These are phyloP conservation scores for Cyclophora punctaria DNA, from an alignment of 2,888 invertebrate genomes.

Conservation along the genomic window DNA sequence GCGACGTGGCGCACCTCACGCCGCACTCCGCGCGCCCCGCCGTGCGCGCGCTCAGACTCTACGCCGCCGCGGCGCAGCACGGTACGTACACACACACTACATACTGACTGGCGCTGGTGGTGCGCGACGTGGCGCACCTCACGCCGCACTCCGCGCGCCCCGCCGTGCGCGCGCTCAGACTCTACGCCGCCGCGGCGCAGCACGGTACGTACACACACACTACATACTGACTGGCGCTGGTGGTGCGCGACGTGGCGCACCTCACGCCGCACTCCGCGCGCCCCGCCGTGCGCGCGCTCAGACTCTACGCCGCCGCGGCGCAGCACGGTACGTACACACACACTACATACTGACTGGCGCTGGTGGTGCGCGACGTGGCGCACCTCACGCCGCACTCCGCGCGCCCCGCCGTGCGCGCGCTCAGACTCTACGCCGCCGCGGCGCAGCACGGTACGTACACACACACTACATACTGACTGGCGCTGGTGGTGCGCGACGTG, in stretches of 20 bases:
- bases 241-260: conserved; percentile 97
- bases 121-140: conserved; percentile 97
- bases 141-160: conserved; percentile 97
- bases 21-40: conserved; percentile 97
- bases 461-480: conserved; percentile 56
- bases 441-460: conserved; percentile 78
- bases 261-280: conserved; percentile 98
- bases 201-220: conserved; percentile 60
- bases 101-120: conserved; percentile 84
- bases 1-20: conserved; percentile 98
- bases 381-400: conserved; percentile 99
- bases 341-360: conserved; percentile 74
- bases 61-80: conserved; percentile 91
- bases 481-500: conserved; percentile 95
- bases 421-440: conserved; percentile 94
- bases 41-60: conserved; percentile 90
- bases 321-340: conserved; percentile 71
- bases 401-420: conserved; percentile 91
- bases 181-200: conserved; percentile 93
- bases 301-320: conserved; percentile 95
- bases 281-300: conserved; percentile 89
- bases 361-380: conserved; percentile 96
- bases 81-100: conserved; percentile 43
- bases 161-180: conserved; percentile 90
- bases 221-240: conserved; percentile 79